Conservation (phyloP, 35 echinoderm and acorn worm species). For the Nesometra sesokonis region DNA sequence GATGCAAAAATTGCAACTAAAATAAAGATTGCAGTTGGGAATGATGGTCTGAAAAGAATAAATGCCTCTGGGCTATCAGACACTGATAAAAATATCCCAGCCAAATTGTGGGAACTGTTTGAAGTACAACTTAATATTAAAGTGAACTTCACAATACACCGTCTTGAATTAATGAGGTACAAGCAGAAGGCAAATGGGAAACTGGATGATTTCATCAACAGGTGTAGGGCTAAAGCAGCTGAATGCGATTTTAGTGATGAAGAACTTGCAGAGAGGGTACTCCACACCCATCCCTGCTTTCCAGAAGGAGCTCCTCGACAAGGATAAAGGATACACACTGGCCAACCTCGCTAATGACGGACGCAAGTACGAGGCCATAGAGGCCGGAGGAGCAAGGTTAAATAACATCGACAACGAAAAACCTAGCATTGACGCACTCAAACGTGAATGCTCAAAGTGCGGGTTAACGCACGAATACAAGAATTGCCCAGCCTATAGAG, state of each 20-base stretch:
- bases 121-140: conserved; percentile 26
- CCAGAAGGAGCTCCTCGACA: conserved; percentile 38
- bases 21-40: conserved; percentile 34
- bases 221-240: conserved; percentile 24
- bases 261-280: conserved; percentile 9
- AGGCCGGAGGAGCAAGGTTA: conserved; percentile 20
- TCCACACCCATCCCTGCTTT: conserved; percentile 26
- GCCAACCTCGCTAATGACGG: conserved; percentile 38
- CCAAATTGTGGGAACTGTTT: conserved; percentile 35
- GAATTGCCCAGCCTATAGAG: conserved; percentile 54
- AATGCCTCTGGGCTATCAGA: conserved; percentile 6
- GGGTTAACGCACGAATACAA: conserved; percentile 28
- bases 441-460: conserved; percentile 28
- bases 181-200: conserved; percentile 15
- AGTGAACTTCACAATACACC: conserved; percentile 31
- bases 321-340: conserved; percentile 14
- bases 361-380: conserved; percentile 32
- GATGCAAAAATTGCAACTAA: conserved; percentile 13
- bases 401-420: neutral
- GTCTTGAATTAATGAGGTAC: conserved; percentile 15
- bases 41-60: conserved; percentile 24
- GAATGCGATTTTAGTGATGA: conserved; percentile 23
- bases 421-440: neutral
- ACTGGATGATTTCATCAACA: conserved; percentile 40
- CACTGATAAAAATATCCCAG: conserved; percentile 23